These are phyloP conservation scores for Heliconius nattereri DNA, from an alignment of 1,140 invertebrate species.

Conservation along the genomic window DNA sequence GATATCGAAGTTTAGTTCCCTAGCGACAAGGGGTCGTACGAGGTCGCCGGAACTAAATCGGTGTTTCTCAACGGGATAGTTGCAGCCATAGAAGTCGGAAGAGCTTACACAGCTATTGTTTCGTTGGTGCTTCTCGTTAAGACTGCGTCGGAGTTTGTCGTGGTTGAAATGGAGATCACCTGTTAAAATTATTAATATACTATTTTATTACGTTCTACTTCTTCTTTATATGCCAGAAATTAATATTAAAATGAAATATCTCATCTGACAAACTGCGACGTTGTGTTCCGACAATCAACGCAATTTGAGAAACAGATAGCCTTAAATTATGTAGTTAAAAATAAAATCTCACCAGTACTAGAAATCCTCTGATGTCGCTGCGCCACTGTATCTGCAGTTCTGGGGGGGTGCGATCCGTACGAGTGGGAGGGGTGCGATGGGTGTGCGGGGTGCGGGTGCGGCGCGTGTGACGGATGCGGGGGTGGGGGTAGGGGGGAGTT, in stretches of 20 bases:
- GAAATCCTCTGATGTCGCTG: constrained; percentile 71
- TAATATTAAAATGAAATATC: background rate
- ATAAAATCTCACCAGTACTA: constrained; percentile 60
- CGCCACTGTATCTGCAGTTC: constrained; percentile 27
- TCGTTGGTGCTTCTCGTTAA: constrained; percentile 80
- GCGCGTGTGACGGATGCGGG: constrained; percentile 37
- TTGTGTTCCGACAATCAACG: no score
- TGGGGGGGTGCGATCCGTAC: constrained; percentile 65
- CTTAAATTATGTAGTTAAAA: no score
- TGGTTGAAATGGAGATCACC: constrained; percentile 77
- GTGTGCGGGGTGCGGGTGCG: constrained; percentile 42
- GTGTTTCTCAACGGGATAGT: constrained; percentile 80
- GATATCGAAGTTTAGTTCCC: constrained; percentile 74
- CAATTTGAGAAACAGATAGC: no score
- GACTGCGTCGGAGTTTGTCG: constrained; percentile 77
- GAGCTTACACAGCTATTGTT: constrained; percentile 81
- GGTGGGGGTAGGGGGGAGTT: constrained; percentile 91
- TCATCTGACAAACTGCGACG: background rate
- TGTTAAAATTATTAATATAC: constrained; percentile 33
- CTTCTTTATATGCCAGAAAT: background rate
- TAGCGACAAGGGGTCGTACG: constrained; percentile 71
- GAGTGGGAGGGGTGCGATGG: constrained; percentile 1
- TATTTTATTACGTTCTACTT: no score
- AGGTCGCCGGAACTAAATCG: constrained; percentile 77
- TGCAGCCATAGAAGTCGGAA: constrained; percentile 80